These are phyloP conservation scores for Tigriopus californicus DNA, from an alignment of 2,888 invertebrate genomes.

Conservation along the genomic window DNA sequence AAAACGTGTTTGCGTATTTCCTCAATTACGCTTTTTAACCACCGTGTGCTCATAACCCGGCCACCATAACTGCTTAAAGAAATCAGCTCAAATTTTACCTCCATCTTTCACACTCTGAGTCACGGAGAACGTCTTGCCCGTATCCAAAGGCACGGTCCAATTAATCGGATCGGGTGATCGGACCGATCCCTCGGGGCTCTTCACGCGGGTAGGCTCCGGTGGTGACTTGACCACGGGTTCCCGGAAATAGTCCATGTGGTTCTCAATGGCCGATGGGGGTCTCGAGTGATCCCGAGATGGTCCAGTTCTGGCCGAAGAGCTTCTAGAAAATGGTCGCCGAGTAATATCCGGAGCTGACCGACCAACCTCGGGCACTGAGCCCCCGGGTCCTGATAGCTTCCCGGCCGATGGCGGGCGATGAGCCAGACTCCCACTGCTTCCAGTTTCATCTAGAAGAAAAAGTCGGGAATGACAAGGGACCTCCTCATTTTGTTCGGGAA, in stretches of 20 bases:
- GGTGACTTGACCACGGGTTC: constrained; percentile 73
- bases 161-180: constrained; percentile 82
- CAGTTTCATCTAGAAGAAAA: no score
- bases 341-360: not conserved
- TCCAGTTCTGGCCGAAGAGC: not conserved
- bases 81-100: no score
- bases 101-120: constrained; percentile 67
- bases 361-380: no score
- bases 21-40: no score
- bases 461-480: no score
- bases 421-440: no score
- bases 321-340: constrained; percentile 12
- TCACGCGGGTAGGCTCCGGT: constrained; percentile 76
- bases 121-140: constrained; percentile 78
- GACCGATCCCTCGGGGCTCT: constrained; percentile 58
- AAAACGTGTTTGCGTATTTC: no score
- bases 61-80: no score
- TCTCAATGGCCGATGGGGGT: constrained; percentile 15
- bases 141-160: constrained; percentile 84
- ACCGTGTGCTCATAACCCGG: no score
- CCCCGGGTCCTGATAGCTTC: no score
- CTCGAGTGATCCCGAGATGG: not conserved
- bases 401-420: no score
- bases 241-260: constrained; percentile 16
- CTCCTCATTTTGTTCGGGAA: no score